Base-by-base conservation (phyloP, 1,140 invertebrate species). In the Pogonomyrmex barbatus region DNA sequence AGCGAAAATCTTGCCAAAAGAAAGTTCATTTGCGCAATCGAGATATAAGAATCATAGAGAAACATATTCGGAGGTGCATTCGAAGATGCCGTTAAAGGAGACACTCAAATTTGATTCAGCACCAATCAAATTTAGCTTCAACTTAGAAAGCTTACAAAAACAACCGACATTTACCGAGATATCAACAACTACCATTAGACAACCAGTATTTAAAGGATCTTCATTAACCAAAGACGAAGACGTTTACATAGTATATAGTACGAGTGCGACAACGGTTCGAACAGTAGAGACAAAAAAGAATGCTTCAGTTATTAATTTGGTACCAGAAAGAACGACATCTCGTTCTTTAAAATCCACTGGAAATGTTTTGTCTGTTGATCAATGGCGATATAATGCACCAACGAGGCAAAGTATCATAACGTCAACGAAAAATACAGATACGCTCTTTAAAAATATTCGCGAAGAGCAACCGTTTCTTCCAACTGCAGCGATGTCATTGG, bases 301-400 rank as follows among this genome's bases (percentile, higher is more conserved):
- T 30, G 50, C 58, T 6, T 58, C 76, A 24, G 12, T 30, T 4
- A 77, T 85, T 14, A 60, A 87, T 1, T 45, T 73, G 8, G 50
- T 2, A 4, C 2, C 14, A 2, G 83, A 52, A 58, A 24, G 24
- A 24, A 65, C 33, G 0, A 54, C 14, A n/a, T 47, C 67, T 10
- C 39, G 17, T 33, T 39, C 79, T 50, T 47, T 24, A 12, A 75
- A 60, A 4, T 2, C 60, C 14, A 83, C 71, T 1, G 82, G 77
- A 56, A 87, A 84, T 8, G 24, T 91, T 30, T 2, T 91, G 12
- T 78, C 87, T 0, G 92, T 90, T 0, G 90, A 93, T 56, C 92
- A 94, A 62, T 94, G 94, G 94, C 92, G 78, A 12, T 95, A 95
- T 50, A 91, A 93, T 12, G 91, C 92, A 2, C 93, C 93, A 33